Conservation (phyloP, 1,140 invertebrate genomes). For the Eumaeus atala region DNA sequence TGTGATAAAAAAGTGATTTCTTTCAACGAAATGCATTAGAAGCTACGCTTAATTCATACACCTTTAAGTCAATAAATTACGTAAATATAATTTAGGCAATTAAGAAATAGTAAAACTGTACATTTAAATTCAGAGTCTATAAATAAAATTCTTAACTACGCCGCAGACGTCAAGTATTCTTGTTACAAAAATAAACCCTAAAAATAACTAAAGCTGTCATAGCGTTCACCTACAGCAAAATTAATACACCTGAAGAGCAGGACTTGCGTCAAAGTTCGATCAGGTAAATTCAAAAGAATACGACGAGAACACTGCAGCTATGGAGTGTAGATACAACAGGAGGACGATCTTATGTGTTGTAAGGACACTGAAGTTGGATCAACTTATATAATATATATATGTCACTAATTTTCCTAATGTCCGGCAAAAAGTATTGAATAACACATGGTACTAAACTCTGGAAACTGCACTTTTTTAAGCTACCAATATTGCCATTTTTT, state of each 20-base stretch:
- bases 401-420: no score
- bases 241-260: background rate
- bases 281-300: background rate
- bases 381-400: no score
- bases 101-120: slow-evolving; percentile 55
- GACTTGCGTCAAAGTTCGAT: background rate
- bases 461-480: no score
- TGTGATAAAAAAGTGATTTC: slow-evolving; percentile 45
- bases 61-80: slow-evolving; percentile 67
- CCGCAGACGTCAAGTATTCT: slow-evolving; percentile 1
- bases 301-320: background rate
- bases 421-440: no score
- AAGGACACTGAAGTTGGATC: no score
- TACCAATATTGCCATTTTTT: no score
- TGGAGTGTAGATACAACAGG: no score
- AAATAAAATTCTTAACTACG: slow-evolving; percentile 23
- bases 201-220: slow-evolving; percentile 19
- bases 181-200: slow-evolving; percentile 15
- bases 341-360: no score
- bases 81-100: slow-evolving; percentile 69
- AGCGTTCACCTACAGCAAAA: slow-evolving; percentile 11
- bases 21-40: slow-evolving; percentile 62
- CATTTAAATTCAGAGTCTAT: slow-evolving; percentile 41
- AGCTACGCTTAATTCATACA: slow-evolving; percentile 53
- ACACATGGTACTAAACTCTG: no score